These are phyloP conservation scores for Crypturellus undulatus DNA, from an alignment of 2,113 vertebrate genomes.

Conservation along the genomic window DNA sequence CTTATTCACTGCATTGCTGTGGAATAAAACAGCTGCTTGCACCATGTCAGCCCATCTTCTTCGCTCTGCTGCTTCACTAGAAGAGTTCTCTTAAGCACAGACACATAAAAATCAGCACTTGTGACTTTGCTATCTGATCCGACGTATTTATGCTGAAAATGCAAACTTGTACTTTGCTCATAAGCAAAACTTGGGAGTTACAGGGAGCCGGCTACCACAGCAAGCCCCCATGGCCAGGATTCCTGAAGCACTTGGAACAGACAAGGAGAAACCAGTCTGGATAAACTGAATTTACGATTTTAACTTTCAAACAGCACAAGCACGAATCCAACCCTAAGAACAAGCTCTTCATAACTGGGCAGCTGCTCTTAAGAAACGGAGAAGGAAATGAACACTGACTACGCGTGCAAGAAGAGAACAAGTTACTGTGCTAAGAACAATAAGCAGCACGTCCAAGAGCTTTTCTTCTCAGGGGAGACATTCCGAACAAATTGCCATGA, in stretches of 20 bases:
- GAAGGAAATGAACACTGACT: not conserved
- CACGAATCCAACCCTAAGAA: not conserved
- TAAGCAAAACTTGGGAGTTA: not conserved
- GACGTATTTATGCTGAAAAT: constrained; percentile 26
- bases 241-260: not conserved
- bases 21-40: not conserved
- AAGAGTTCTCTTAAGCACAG: not conserved
- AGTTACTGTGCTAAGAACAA: not conserved
- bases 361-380: not conserved
- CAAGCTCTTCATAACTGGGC: not conserved
- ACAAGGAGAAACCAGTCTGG: not conserved
- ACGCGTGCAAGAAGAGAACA: not conserved
- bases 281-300: not conserved
- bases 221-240: not conserved
- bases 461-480: not conserved
- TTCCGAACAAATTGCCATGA: not conserved
- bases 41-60: not conserved
- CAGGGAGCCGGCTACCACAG: not conserved
- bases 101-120: constrained; percentile 10
- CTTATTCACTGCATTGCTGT: not conserved
- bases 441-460: not conserved
- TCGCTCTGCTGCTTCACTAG: not conserved
- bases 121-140: constrained; percentile 12
- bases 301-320: not conserved
- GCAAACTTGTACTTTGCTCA: constrained; percentile 21